Base-by-base conservation (phyloP, 1,140 invertebrate species). In the Calephelis virginiensis region DNA sequence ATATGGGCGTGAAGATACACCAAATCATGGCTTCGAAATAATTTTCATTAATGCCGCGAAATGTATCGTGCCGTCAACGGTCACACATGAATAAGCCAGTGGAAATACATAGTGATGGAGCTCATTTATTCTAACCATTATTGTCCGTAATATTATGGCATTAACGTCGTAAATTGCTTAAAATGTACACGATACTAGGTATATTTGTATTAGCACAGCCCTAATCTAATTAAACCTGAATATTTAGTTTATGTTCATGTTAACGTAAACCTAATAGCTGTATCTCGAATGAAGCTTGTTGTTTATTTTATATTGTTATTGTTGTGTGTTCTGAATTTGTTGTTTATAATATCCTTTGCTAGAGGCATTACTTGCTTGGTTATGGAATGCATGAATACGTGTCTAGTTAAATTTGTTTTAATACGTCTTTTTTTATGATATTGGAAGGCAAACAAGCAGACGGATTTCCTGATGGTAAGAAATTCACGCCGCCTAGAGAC, bases 151-250 rank as follows among this genome's bases (percentile, higher is more conserved):
- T 5, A 6, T 17, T 7, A 45, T 56, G 8, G 40, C 8, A 56
- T 28, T 43, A 64, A 64, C 38, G 47, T 63, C 47, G 50, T 40
- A 49, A 56, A 65, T 56, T 8, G 63, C 40, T 38, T 47, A 40
- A 12, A n/a, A 59, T 69, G 63, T 64, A 38, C 61, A 14, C 45
- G 61, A 63, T 65, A 61, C 48, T 11, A 9, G 46, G 12, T 49
- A 65, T 48, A 47, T 17, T 64, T 14, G 43, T 45, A 46, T 65
- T 65, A 53, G 12, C 65, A 48, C 59, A 56, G 53, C 63, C 63
- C 68, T 65, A 64, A 69, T 69, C 59, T 69, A 65, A 65, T 69
- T 69, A 69, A 64, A 65, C 38, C 14, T 47, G 59, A 48, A 61
- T 53, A 60, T 67, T 60, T 64, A 64, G 50, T 64, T 64, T 64